phyloP scores from a whole-genome alignment of 2,113 vertebrate species.

The Dipodomys ordii region DNA sequence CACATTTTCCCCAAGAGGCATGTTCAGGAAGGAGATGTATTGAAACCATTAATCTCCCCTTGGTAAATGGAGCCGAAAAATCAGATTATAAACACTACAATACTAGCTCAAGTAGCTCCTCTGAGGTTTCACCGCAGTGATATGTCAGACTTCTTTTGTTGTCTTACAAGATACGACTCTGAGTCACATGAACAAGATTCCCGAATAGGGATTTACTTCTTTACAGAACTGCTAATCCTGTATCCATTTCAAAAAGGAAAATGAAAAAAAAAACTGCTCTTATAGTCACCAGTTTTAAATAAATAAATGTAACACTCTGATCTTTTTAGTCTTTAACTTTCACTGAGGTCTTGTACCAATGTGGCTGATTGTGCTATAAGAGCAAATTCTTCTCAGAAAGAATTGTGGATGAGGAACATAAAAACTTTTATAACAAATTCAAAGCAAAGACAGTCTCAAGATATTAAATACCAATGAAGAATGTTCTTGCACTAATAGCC shows the following conservation, averaged over 20 bases:
- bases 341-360: neutral
- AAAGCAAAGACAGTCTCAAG: neutral
- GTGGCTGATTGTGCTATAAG: neutral
- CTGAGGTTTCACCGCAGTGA: neutral
- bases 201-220: neutral
- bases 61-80: neutral
- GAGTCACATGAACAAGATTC: conserved; percentile 16
- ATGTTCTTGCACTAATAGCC: neutral
- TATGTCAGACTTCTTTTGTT: neutral
- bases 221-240: neutral
- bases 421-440: neutral
- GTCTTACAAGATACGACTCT: conserved; percentile 2
- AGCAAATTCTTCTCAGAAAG: neutral
- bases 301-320: neutral
- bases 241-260: conserved; percentile 32
- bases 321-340: conserved; percentile 5
- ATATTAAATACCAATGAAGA: conserved; percentile 3
- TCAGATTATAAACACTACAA: conserved; percentile 50
- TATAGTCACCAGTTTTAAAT: neutral
- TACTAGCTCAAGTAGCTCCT: neutral
- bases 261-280: conserved; percentile 31
- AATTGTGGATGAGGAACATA: neutral
- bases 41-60: conserved; percentile 45
- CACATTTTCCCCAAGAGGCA: neutral
- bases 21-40: conserved; percentile 36